Conservation (phyloP, 2,888 invertebrate genomes). For the Oligia latruncula region DNA sequence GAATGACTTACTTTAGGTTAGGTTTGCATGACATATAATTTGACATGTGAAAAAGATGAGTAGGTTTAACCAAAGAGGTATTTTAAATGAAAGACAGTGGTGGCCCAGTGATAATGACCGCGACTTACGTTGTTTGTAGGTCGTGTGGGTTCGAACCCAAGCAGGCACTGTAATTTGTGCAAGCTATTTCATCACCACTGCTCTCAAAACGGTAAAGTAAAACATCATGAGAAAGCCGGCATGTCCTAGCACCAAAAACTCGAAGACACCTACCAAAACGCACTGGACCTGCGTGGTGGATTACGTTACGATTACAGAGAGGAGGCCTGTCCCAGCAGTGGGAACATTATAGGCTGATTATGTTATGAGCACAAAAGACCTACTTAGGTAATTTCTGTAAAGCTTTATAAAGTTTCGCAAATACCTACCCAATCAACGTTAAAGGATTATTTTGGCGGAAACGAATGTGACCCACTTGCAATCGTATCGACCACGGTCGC, state of each 20-base stretch:
- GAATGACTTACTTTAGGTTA: no score
- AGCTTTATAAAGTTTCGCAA: not conserved
- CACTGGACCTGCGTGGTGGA: no score
- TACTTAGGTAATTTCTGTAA: not conserved
- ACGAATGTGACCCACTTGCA: constrained; percentile 45
- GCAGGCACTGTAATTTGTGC: not conserved
- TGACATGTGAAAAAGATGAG: not conserved
- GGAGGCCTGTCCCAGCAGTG: no score
- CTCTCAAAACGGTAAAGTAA: no score
- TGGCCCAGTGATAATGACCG: no score
- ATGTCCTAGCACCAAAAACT: not conserved
- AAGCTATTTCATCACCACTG: not conserved
- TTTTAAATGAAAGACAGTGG: not conserved
- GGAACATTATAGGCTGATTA: not conserved
- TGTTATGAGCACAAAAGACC: no score
- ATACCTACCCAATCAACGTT: constrained; percentile 21
- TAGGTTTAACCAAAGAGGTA: not conserved
- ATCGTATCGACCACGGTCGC: constrained; percentile 35
- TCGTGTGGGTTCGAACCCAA: no score
- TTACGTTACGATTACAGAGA: no score
- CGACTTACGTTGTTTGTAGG: no score
- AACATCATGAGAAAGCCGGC: not conserved
- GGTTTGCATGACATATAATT: no score
- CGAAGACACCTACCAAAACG: no score
- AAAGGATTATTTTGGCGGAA: constrained; percentile 52